Evolutionary conservation across 2,888 invertebrate genomes (phyloP), one percentile per base, ranked within the genome.

Genomic region (Athetis lepigone): DNA sequence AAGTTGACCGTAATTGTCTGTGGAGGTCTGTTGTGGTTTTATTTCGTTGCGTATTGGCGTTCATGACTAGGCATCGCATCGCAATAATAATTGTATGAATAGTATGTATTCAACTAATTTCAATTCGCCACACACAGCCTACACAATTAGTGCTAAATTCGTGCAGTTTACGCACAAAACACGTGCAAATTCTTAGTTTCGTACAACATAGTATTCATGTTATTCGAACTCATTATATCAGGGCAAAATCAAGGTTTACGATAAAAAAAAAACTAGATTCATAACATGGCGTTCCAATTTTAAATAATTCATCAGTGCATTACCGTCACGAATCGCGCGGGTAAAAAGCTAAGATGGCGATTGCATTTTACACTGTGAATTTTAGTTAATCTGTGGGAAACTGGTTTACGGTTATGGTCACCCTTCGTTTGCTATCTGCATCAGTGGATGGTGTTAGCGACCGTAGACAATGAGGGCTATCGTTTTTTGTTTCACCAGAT

Each of bases 391-490:
- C 73, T 59, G 77, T 74, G 77, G 54, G 61, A 77, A 74, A 62
- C 58, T 37, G 58, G 77, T 62, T 62, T 57, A 66, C 62, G 51
- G 62, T 54, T 63, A 55, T 77, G 73, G 70, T 80, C 75, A 78
- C 78, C 67, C 78, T 63, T 56, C 50, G 70, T 66, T 80, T 58
- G 74, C 79, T 71, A 72, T 75, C 63, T 62, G 77, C 75, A 70
- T 71, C 83, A 71, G 46, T 71, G 70, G 57, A 66, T 71, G 60
- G 62, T 58, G 43, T 73, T 67, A 60, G 64, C 45, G 46, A 62
- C 79, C 83, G 67, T 82, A 51, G 65, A 65, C 64, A 71, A 77
- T 81, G 82, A 60, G 80, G 77, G 56, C 58, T 47, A 25, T n/a
- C n/a, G n/a, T n/a, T n/a, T n/a, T 25, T 25, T 25, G 25, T 4